phyloP scores from a whole-genome alignment of 1,140 invertebrate genomes.

The Polypedilum vanderplanki region DNA sequence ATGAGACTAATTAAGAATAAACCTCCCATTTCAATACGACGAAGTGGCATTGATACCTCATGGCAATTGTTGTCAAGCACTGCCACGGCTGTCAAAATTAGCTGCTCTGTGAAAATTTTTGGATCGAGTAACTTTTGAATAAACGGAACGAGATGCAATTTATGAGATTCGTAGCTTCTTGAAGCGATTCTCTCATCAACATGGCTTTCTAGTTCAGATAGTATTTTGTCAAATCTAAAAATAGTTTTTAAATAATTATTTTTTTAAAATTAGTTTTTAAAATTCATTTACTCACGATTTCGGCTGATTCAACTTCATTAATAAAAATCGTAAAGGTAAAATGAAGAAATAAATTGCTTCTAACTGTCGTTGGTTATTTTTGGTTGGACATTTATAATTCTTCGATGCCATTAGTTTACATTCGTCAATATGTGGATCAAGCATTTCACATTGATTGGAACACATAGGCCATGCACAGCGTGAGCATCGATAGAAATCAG shows the following conservation, averaged over 20 bases:
- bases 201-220: slow-evolving; percentile 52
- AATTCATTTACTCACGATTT: slow-evolving; percentile 31
- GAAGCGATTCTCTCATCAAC: slow-evolving; percentile 52
- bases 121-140: slow-evolving; percentile 52
- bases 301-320: slow-evolving; percentile 50
- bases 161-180: slow-evolving; percentile 50
- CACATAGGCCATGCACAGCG: slow-evolving; percentile 58
- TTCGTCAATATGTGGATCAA: slow-evolving; percentile 47
- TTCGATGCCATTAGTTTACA: slow-evolving; percentile 50
- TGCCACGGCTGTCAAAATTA: slow-evolving; percentile 56
- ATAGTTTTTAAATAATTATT: slow-evolving; percentile 2
- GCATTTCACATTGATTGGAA: slow-evolving; percentile 46
- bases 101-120: slow-evolving; percentile 47
- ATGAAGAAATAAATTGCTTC: slow-evolving; percentile 56
- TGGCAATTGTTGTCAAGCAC: slow-evolving; percentile 64
- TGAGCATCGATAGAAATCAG: slow-evolving; percentile 52
- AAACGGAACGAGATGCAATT: slow-evolving; percentile 54
- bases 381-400: slow-evolving; percentile 46
- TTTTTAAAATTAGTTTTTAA: not conserved
- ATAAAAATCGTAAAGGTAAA: slow-evolving; percentile 54
- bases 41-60: slow-evolving; percentile 48
- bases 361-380: slow-evolving; percentile 28
- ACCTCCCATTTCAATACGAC: slow-evolving; percentile 47
- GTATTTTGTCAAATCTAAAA: slow-evolving; percentile 47
- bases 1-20: slow-evolving; percentile 55